A percentile compares a stretch with the other conserved stretches of the same genome.
phyloP scores from a whole-genome alignment of 2,797 vertebrate species.

The Micrastur ruficollis region DNA sequence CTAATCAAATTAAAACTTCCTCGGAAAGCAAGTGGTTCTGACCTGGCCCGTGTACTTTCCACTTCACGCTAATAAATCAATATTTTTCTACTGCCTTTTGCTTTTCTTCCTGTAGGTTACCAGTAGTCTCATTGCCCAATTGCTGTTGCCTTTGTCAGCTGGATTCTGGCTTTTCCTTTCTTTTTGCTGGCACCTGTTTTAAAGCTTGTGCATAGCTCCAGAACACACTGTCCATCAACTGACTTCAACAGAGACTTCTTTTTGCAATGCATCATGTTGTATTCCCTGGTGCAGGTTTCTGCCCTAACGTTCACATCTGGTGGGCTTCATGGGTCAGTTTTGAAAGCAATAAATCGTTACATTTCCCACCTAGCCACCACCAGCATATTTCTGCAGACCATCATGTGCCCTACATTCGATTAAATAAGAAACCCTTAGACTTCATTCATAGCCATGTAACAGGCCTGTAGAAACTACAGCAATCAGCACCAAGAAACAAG shows the following conservation, averaged over 20 bases:
- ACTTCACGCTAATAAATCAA: constrained; percentile 1
- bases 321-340: not conserved
- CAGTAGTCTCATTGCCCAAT: not conserved
- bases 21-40: not conserved
- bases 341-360: not conserved
- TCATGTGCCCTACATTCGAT: not conserved
- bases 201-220: not conserved
- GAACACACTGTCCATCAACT: not conserved
- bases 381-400: not conserved
- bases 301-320: not conserved
- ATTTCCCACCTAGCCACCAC: not conserved
- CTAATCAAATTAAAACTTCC: constrained; percentile 18
- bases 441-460: not conserved
- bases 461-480: not conserved
- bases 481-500: not conserved
- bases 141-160: constrained; percentile 21
- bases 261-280: not conserved
- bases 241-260: not conserved
- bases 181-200: constrained; percentile 15
- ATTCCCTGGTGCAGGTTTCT: not conserved
- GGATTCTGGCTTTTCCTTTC: constrained; percentile 2
- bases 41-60: not conserved
- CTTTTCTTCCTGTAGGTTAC: not conserved
- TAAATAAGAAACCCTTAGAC: not conserved
- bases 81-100: not conserved